These are phyloP conservation scores for Characodon lateralis DNA, from an alignment of 2,797 vertebrate genomes.

Conservation along the genomic window DNA sequence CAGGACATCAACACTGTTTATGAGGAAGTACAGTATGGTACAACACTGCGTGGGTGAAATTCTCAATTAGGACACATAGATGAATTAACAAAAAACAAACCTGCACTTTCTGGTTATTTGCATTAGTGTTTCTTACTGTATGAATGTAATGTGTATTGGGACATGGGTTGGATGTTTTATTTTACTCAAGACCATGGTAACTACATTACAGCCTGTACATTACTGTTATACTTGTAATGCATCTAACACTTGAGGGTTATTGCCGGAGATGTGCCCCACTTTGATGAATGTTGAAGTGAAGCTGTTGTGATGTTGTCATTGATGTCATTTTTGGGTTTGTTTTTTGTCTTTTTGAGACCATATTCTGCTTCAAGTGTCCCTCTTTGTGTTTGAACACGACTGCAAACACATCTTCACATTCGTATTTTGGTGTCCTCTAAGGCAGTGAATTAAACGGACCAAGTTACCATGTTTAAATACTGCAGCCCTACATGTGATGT, in stretches of 20 bases:
- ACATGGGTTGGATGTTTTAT: not conserved
- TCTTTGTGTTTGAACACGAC: not conserved
- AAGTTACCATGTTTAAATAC: not conserved
- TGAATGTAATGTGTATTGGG: not conserved
- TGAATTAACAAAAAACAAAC: not conserved
- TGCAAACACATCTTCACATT: not conserved
- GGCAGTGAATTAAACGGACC: not conserved
- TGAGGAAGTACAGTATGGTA: constrained; percentile 1
- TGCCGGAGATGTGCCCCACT: not conserved
- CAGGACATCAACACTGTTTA: not conserved
- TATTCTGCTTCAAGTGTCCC: not conserved
- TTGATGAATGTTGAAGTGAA: not conserved
- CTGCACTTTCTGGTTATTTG: not conserved
- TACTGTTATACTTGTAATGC: not conserved
- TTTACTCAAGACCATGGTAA: not conserved
- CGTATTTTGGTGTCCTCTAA: not conserved
- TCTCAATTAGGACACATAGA: not conserved
- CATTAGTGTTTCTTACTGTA: not conserved
- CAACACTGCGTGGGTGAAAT: constrained; percentile 35
- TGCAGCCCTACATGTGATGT: constrained; percentile 3
- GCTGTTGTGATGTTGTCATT: not conserved
- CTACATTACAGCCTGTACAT: not conserved
- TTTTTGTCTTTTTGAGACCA: not conserved
- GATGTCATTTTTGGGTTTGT: not conserved
- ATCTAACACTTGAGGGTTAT: not conserved